A percentile compares a stretch with the other conserved stretches of the same genome.
phyloP scores from a whole-genome alignment of 2,113 vertebrate species.

The Mionectes macconnelli region DNA sequence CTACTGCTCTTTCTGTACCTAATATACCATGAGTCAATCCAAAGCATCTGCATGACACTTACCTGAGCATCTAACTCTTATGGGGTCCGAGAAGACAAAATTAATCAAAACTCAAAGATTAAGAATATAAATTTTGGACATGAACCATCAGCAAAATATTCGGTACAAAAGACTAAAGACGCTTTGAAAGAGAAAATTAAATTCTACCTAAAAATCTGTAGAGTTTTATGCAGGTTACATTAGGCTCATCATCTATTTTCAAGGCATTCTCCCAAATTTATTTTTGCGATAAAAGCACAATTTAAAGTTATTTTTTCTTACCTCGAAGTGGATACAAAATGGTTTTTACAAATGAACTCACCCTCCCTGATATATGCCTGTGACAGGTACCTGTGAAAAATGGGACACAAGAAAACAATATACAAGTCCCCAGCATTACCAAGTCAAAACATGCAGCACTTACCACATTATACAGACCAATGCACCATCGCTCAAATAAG shows the following conservation, averaged over 20 bases:
- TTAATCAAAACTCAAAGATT: not conserved
- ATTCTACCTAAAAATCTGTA: not conserved
- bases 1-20: not conserved
- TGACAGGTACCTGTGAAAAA: conserved; percentile 43
- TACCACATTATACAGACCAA: conserved; percentile 98
- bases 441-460: conserved; percentile 66
- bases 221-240: not conserved
- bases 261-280: not conserved
- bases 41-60: not conserved
- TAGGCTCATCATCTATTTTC: not conserved
- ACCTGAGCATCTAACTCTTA: not conserved
- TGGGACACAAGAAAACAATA: conserved; percentile 14
- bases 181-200: not conserved
- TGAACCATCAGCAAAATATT: not conserved
- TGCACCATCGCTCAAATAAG: conserved; percentile 98
- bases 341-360: conserved; percentile 23
- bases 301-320: not conserved
- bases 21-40: fast-evolving
- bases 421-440: not conserved
- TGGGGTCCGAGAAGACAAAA: not conserved
- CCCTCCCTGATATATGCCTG: conserved; percentile 4
- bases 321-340: not conserved
- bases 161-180: not conserved
- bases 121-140: not conserved
- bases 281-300: not conserved